Evolutionary conservation across 2,888 invertebrate species (phyloP), one percentile per base, ranked within the genome.

Genomic region (Junonia oenone): DNA sequence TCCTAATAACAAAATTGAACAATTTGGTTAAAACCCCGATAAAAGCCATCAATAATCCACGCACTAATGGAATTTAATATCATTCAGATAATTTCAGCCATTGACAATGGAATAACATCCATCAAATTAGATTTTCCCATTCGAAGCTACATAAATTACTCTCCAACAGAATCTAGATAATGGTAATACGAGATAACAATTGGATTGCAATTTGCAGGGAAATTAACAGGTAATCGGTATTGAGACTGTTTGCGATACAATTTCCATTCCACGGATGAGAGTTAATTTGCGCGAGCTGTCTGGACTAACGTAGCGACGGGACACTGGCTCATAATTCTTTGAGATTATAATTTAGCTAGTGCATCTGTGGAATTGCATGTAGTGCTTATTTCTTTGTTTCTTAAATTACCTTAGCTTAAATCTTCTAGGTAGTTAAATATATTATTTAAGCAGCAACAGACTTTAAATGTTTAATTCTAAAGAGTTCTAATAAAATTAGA

Each of bases 141-240:
- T 17, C 22, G 8, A 13, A n/a, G 2, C 13, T 13, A 26, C 26
- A 43, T 43, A 43, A 43, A 43, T 43, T 43, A 43, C 26, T 43
- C 43, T 13, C 38, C 35, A 51, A 40, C 45, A 46, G 38, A 46
- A 46, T 46, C 19, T 51, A 56, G 46, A 46, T 56, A 46, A 43
- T 43, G 43, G 22, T 43, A 54, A 37, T 52, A 54, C 53, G 47
- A 51, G 48, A 54, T 59, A 53, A 56, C 59, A 56, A 59, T 51
- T 38, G 26, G 51, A 37, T 35, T 47, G 49, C 51, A 56, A 56
- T 56, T 62, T 52, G 52, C 55, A 51, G 56, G 40, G 38, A 59
- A 59, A 62, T 56, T 59, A 56, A 61, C 59, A 62, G 59, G 56
- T 59, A 59, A 62, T 59, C 54, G 48, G 52, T 56, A 55, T 52